Evolutionary conservation across 2,797 vertebrate genomes (phyloP).

Genomic region (Chelmon rostratus): DNA sequence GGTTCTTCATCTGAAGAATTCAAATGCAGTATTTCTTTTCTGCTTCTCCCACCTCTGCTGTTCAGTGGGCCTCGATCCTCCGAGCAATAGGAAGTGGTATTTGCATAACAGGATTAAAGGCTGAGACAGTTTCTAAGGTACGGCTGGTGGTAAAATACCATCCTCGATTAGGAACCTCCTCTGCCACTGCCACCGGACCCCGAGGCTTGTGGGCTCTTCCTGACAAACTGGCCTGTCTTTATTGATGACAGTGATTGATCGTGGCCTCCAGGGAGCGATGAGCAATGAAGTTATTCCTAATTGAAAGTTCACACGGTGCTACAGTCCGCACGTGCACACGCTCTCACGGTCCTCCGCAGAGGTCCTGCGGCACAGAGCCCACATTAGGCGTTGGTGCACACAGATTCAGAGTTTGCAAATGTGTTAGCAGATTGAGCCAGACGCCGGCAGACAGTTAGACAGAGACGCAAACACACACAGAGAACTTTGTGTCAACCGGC

Average conservation of each 20-base stretch:
- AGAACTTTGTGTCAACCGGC: conserved; percentile 49
- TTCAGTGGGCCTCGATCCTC: conserved; percentile 35
- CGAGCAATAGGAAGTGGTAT: conserved; percentile 33
- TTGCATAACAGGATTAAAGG: conserved; percentile 56
- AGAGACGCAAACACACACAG: conserved; percentile 16
- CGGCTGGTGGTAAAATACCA: conserved; percentile 51
- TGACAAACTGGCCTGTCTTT: conserved; percentile 81
- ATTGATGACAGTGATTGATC: conserved; percentile 83
- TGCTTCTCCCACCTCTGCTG: conserved; percentile 20
- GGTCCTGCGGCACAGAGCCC: conserved; percentile 17
- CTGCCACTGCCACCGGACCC: conserved; percentile 38
- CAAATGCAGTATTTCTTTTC: conserved; percentile 19
- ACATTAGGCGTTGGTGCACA: conserved; percentile 20
- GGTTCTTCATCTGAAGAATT: conserved; percentile 27
- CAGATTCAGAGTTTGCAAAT: conserved; percentile 34
- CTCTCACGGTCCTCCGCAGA: conserved; percentile 7
- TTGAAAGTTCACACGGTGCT: conserved; percentile 78
- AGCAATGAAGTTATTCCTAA: conserved; percentile 84
- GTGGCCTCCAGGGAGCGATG: conserved; percentile 74
- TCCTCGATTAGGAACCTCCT: conserved; percentile 49
- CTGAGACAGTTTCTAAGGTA: conserved; percentile 41
- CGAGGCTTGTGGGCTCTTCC: conserved; percentile 58
- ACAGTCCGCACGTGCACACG: not conserved
- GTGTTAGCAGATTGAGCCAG: conserved; percentile 48
- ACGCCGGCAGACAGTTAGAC: conserved; percentile 34